Base-by-base conservation (phyloP, 2,797 vertebrate species). In the Sebastes cheni region DNA sequence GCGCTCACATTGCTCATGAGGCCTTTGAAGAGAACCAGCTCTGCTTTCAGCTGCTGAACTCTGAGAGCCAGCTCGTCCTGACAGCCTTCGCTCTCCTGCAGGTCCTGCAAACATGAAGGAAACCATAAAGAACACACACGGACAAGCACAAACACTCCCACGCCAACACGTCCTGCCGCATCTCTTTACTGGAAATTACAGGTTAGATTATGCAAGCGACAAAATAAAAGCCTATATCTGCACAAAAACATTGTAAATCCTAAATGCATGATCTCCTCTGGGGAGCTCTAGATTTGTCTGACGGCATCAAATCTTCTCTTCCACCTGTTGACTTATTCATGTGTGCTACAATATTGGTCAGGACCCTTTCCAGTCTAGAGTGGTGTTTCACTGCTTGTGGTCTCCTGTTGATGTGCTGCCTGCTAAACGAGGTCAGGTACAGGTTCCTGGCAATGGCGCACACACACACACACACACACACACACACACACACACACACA, bases 11-110 rank as follows among this genome's bases (percentile, higher is more conserved):
- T 99, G 94, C 98, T 99, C 98, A 99, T 98, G 86, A 99, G 96
- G 76, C 98, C 97, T 93, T 99, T 99, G 95, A 99, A 99, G 89
- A 99, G 96, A 68, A 99, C 98, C 64, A 99, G 94, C 90, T 99
- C 98, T 0, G 97, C 97, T 91, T 99, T 99, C 81, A 99, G 93
- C 92, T 99, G 97, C 91, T 99, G 96, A 81, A 99, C 97, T 92
- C 98, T 96, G 92, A 97, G 94, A 39, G 97, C 96, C 80, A 99
- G 94, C 86, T 99, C 98, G 52, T 99, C 98, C 86, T 99, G 98
- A 86, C 97, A 99, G 59, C 97, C 97, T 72, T 99, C 98, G 1
- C 97, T 98, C 91, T 99, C 98, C 84, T 99, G 98, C 86, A 98
- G 95, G 86, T 99, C 98, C 98, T 99, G 87, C 0, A 1, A 65